Base-by-base conservation (phyloP, 1,140 invertebrate species). In the Cherax destructor region DNA sequence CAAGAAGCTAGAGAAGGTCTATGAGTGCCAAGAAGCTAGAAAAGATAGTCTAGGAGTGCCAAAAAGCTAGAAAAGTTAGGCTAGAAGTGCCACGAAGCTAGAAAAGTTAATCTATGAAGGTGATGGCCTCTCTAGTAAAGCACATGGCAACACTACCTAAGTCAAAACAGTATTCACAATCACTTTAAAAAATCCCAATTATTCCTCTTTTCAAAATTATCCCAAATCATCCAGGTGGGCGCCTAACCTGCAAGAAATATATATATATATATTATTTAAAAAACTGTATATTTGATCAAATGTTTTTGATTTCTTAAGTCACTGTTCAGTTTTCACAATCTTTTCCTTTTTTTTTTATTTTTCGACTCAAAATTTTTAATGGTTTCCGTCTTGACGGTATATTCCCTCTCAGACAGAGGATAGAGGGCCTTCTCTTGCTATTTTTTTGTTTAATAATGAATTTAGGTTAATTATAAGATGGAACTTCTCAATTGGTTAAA, bases 281-380 rank as follows among this genome's bases (percentile, higher is more conserved):
- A 0, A 77, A 65, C 47, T 59, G 61, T 65, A 79, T 47, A n/a
- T 47, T 21, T 72, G 47, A 72, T 47, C 41, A 65, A 49, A 52
- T 74, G n/a, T 85, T 41, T 74, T 52, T 85, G 18, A 65, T 76
- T 85, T n/a, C 49, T 56, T 80, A 21, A 80, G n/a, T 80, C 1
- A n/a, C 50, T 80, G 11, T 47, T 78, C 77, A 78, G 9, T 83
- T 18, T 83, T 61, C 30, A 61, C 91, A 87, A 41, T 69, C 92
- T 86, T 93, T 92, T 69, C 92, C 84, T 93, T 92, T 86, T 94
- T 85, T 92, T 72, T 93, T 69, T 92, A 81, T 93, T 93, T 93
- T 92, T 93, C 93, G 83, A 76, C 30, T 41, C 30, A 41, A 41
- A 41, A 41, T 41, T 41, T 0, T 41, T 41, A 41, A 41, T 41